phyloP scores from a whole-genome alignment of 2,113 vertebrate genomes.

The Phaethon lepturus region DNA sequence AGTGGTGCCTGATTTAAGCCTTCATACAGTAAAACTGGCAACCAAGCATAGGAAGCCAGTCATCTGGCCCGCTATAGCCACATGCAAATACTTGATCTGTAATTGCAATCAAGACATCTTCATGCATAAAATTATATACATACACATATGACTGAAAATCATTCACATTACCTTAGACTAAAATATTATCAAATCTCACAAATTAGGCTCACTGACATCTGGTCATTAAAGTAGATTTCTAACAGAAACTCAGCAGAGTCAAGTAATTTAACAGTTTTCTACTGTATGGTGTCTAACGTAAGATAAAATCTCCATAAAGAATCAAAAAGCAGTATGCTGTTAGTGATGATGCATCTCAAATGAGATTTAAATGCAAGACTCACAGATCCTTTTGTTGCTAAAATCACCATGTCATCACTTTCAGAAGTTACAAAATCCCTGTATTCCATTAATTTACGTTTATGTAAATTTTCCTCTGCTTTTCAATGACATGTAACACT shows the following conservation, averaged over 20 bases:
- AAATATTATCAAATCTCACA: background rate
- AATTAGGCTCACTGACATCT: background rate
- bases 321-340: background rate
- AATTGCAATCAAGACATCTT: background rate
- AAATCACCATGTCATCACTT: background rate
- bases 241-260: background rate
- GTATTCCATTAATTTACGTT: constrained; percentile 24
- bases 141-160: background rate
- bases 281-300: background rate
- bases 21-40: background rate
- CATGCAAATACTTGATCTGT: background rate
- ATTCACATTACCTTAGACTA: background rate
- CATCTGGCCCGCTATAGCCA: background rate
- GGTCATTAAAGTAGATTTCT: background rate
- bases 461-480: background rate
- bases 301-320: background rate
- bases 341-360: background rate
- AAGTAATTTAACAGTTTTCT: background rate
- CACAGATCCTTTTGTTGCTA: background rate
- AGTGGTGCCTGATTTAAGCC: background rate
- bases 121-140: background rate
- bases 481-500: background rate
- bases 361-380: background rate
- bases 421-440: background rate
- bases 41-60: background rate